Evolutionary conservation across 2,797 vertebrate genomes (phyloP), one percentile per base, ranked within the genome.

Genomic region (Urophycis tenuis): DNA sequence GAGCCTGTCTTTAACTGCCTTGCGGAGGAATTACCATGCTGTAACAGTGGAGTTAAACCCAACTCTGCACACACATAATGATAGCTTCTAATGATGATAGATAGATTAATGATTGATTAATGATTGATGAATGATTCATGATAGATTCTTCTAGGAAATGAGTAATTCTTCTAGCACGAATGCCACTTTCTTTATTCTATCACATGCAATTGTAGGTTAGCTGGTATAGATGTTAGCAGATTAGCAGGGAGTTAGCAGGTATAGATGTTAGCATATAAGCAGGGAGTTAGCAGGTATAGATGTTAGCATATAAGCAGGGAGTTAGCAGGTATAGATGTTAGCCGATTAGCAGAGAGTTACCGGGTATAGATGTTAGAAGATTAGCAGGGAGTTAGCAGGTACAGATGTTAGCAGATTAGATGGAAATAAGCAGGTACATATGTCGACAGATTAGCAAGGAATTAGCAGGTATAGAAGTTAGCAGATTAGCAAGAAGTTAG

Each of bases 1-100:
- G 45, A 76, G 78, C 71, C 15, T 77, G 81, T 76, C 78, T 83
- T 79, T 81, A 80, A 9, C 41, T 11, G 36, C 29, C 82, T 83
- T 83, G 84, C 22, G 29, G 76, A 83, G 87, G 81, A 76, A 64
- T 25, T 25, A 64, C 53, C 53, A 29, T 22, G 7, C 19, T n/a
- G 5, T n/a, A 64, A n/a, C 8, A 64, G 53, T n/a, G 49, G 49
- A 53, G n/a, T n/a, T 53, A 22, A n/a, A 53, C 49, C 49, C n/a
- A 53, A 22, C n/a, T 53, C 49, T n/a, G 7, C n/a, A 53, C 5
- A n/a, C 49, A 22, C n/a, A 17, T 53, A 7, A 53, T 6, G 8
- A 53, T 53, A 53, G n/a, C n/a, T n/a, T n/a, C n/a, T n/a, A n/a
- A n/a, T n/a, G n/a, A n/a, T n/a, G n/a, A n/a, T n/a, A n/a, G n/a